Percentiles rank a stretch among this genome's conserved stretches.
These are phyloP conservation scores for Agrilus mali DNA, from an alignment of 2,888 invertebrate species.

Conservation along the genomic window DNA sequence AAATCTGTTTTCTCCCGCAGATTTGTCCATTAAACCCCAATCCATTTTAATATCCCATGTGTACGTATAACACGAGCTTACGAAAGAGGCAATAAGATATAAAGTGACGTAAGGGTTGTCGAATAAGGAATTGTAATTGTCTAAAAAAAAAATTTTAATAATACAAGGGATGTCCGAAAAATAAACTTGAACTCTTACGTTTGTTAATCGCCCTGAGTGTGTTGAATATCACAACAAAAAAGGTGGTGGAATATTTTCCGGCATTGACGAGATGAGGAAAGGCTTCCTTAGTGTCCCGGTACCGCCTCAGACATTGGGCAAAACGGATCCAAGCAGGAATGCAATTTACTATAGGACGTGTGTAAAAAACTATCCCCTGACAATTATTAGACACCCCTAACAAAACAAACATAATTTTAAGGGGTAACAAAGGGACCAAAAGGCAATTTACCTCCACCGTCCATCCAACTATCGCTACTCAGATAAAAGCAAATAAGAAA, in stretches of 20 bases:
- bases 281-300: constrained; percentile 63
- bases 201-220: constrained; percentile 28
- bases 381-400: constrained; percentile 40
- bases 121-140: constrained; percentile 34
- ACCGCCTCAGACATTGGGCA: constrained; percentile 72
- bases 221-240: constrained; percentile 55
- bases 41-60: constrained; percentile 85
- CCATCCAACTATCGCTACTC: constrained; percentile 43
- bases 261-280: constrained; percentile 79
- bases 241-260: constrained; percentile 65
- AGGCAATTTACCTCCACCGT: constrained; percentile 30
- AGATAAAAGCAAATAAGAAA: constrained; percentile 68
- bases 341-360: constrained; percentile 56
- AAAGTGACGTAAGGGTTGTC: constrained; percentile 56
- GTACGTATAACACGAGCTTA: constrained; percentile 68
- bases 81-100: constrained; percentile 54
- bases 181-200: constrained; percentile 16
- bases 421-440: not conserved
- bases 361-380: constrained; percentile 35
- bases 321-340: constrained; percentile 79
- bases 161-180: not conserved
- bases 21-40: constrained; percentile 70
- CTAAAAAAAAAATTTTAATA: constrained; percentile 22
- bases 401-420: constrained; percentile 5
- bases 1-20: constrained; percentile 62